Percentiles rank a stretch among this genome's conserved stretches.
Evolutionary conservation across 2,888 invertebrate species (phyloP).

Genomic region (Caenorhabditis uteleia): DNA sequence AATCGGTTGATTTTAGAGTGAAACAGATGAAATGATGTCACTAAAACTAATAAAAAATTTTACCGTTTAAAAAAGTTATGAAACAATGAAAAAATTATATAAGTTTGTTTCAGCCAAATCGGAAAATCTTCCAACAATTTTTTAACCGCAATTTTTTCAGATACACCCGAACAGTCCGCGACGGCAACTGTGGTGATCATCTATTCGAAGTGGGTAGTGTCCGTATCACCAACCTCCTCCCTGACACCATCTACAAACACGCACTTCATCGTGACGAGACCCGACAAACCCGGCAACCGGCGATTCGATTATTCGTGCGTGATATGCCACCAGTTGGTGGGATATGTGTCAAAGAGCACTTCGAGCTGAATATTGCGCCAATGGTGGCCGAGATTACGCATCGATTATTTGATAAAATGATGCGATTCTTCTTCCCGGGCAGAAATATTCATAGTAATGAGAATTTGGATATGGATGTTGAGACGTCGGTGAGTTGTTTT

Average conservation of each 20-base stretch:
- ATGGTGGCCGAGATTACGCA: slow-evolving; percentile 75
- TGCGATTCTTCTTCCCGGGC: slow-evolving; percentile 79
- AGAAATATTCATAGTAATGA: slow-evolving; percentile 76
- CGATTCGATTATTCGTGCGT: slow-evolving; percentile 89
- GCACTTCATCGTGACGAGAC: slow-evolving; percentile 39
- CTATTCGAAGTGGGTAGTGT: slow-evolving; percentile 92
- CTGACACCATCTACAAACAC: slow-evolving; percentile 83
- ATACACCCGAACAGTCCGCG: slow-evolving; percentile 93
- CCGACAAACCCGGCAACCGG: slow-evolving; percentile 81
- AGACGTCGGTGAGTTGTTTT: slow-evolving; percentile 13
- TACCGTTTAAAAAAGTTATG: too few relatives aligned
- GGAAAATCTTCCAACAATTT: neutral
- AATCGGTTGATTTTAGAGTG: too few relatives aligned
- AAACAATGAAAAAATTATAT: too few relatives aligned
- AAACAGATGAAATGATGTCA: too few relatives aligned
- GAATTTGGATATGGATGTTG: slow-evolving; percentile 42
- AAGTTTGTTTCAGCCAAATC: neutral
- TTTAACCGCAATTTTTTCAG: slow-evolving; percentile 71
- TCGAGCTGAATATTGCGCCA: slow-evolving; percentile 76
- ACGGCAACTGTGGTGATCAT: slow-evolving; percentile 96
- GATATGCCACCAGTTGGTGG: slow-evolving; percentile 92
- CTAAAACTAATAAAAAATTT: too few relatives aligned
- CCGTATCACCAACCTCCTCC: slow-evolving; percentile 90
- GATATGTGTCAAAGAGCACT: slow-evolving; percentile 96
- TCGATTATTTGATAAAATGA: slow-evolving; percentile 83